Evolutionary conservation across 2,113 vertebrate genomes (phyloP), one percentile per base, ranked within the genome.

Genomic region (Eidolon helvum): DNA sequence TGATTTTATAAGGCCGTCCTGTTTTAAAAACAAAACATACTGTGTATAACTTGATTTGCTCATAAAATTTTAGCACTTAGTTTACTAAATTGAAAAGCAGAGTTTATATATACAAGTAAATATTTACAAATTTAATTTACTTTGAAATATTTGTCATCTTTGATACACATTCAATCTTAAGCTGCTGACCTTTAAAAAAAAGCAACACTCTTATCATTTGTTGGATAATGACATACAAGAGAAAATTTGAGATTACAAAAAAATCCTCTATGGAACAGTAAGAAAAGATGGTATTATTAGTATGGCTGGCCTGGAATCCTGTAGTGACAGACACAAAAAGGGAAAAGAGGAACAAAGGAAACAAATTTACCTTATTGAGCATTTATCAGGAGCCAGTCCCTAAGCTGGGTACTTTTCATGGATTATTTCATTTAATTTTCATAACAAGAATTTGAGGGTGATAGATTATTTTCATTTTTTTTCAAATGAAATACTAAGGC

Each of bases 121-220:
- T 95, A 97, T 91, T 95, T 90, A 79, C 57, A 87, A 96, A 95
- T 90, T 97, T 65, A 92, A 88, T 95, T 97, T 97, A 71, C 65
- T 87, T 96, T 78, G 40, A 86, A 33, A 22, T 95, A 48, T 8
- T 95, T 97, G 92, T 92, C 75, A 72, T 85, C 5, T 80, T 45
- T 80, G 40, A 71, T 71, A 61, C 4, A 90, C 80, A 90, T 95
- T 94, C 12, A 87, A 8, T 35, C n/a, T 14, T 33, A 71, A 90
- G 69, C 7, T 84, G 5, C 45, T 96, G 63, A 87, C 75, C 63
- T 96, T 97, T 87, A 45, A 48, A 57, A 57, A 57, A 91, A 80
- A 94, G 21, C 14, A 92, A 35, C 71, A 45, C 12, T 77, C 24
- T 91, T 82, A 87, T 66, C 40, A 72, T 80, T 95, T 90, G 19